Evolutionary conservation across 2,113 vertebrate species (phyloP), one percentile per base, ranked within the genome.

Genomic region (Pampusana beccarii): DNA sequence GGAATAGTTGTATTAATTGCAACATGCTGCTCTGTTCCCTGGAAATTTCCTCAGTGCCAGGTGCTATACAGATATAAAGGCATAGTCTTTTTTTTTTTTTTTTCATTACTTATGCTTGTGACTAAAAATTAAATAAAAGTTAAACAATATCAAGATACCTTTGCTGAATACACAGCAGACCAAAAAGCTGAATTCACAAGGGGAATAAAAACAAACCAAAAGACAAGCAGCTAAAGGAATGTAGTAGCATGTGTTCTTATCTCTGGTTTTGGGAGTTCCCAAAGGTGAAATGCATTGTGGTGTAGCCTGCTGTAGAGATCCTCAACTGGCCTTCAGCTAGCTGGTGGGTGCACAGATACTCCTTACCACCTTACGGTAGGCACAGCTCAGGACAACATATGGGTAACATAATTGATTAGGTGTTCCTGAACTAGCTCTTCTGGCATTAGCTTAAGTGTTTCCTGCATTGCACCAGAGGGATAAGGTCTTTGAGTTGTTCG

Each of bases 401-500:
- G 20, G 6, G 3, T 42, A 82, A 53, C 7, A 33, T 31, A 66
- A 72, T 20, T 31, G 25, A 50, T 50, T 16, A 61, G 29, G 10
- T 53, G 13, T 61, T 61, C 26, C 20, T 38, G 25, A 86, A 48
- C 4, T 15, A 61, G 29, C 12, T 16, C 11, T 66, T 93, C 38
- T 71, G 42, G 15, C 19, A 66, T 44, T 36, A 67, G 28, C 16
- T 60, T 34, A 46, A 19, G 5, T 48, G 44, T 80, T 64, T 64
- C 28, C 9, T 36, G 11, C 11, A 42, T 3, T 29, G 5, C 4
- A 46, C 13, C 3, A 40, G 14, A n/a, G 2, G 5, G 33, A 14
- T 16, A 44, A n/a, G 18, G 15, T 40, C 20, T 56, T 62, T 62
- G 18, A 10, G 2, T 5, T 33, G 24, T 67, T 10, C 1, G 7